phyloP scores from a whole-genome alignment of 2,797 vertebrate genomes.

The Lophotriccus pileatus region DNA sequence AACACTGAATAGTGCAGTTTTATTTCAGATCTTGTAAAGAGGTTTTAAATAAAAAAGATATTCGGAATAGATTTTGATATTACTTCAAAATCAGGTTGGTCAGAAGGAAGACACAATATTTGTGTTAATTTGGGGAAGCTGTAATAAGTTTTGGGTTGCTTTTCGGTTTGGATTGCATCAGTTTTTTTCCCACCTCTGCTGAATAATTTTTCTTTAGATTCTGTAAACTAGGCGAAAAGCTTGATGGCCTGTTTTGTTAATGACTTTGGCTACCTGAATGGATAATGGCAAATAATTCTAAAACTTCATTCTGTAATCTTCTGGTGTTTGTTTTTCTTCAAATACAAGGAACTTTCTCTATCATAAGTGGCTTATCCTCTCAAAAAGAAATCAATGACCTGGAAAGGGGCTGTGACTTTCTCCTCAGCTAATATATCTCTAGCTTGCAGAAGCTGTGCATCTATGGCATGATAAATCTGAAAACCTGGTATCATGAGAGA shows the following conservation, averaged over 20 bases:
- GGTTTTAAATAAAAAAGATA: background rate
- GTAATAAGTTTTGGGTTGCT: background rate
- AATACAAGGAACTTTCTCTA: background rate
- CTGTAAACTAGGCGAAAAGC: background rate
- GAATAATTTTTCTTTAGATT: background rate
- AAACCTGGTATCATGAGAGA: background rate
- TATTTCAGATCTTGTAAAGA: background rate
- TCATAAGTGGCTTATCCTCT: background rate
- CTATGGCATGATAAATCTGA: background rate
- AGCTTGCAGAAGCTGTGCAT: background rate
- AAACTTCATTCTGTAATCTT: background rate
- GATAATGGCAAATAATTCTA: background rate
- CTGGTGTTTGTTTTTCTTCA: background rate
- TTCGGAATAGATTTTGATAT: background rate
- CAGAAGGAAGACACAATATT: background rate
- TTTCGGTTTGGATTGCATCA: background rate
- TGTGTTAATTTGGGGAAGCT: background rate
- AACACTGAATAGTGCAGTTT: background rate
- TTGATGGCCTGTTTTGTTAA: background rate
- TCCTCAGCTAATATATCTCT: background rate
- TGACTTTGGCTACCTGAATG: background rate
- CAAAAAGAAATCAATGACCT: background rate
- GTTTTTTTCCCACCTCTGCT: background rate
- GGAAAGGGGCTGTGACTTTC: background rate
- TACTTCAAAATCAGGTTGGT: background rate